These are phyloP conservation scores for Drosophila multiciliata DNA, from an alignment of 2,888 invertebrate genomes.

Conservation along the genomic window DNA sequence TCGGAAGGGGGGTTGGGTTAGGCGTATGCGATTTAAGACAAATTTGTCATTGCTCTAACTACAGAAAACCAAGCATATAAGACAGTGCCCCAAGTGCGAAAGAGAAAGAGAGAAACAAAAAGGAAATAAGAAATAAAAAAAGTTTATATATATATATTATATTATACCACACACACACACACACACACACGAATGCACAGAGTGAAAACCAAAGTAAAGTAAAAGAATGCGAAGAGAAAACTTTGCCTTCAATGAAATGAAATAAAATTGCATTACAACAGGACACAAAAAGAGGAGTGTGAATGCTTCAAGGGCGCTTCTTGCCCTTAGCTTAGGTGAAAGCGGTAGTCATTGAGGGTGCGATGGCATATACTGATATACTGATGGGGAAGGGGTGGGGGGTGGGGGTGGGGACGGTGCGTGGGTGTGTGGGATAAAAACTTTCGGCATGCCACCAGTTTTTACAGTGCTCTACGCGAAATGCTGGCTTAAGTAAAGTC, in stretches of 20 bases:
- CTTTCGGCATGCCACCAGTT: conserved; percentile 63
- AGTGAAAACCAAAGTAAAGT: conserved; percentile 66
- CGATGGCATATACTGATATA: not conserved
- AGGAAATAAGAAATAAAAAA: not conserved
- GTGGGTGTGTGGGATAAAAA: conserved; percentile 65
- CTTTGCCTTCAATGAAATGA: conserved; percentile 79
- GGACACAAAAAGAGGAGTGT: conserved; percentile 57
- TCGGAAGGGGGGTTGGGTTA: conserved; percentile 9
- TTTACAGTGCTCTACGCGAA: conserved; percentile 33
- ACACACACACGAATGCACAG: not conserved
- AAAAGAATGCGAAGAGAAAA: conserved; percentile 75
- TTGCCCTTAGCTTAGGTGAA: conserved; percentile 29
- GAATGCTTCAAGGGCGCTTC: conserved; percentile 53
- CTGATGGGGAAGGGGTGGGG: not conserved
- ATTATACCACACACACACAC: conserved; percentile 1
- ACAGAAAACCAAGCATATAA: conserved; percentile 39
- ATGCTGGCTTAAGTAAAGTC: conserved; percentile 70
- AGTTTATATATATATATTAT: conserved; percentile 5
- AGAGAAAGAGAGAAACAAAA: conserved; percentile 13
- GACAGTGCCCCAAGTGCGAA: conserved; percentile 33
- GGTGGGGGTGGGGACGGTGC: conserved; percentile 3
- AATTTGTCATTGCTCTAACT: conserved; percentile 67
- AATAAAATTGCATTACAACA: conserved; percentile 79
- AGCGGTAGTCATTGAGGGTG: conserved; percentile 2
- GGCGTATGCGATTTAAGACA: conserved; percentile 54